Conservation (phyloP, 2,113 vertebrate genomes). For the Axis porcinus region DNA sequence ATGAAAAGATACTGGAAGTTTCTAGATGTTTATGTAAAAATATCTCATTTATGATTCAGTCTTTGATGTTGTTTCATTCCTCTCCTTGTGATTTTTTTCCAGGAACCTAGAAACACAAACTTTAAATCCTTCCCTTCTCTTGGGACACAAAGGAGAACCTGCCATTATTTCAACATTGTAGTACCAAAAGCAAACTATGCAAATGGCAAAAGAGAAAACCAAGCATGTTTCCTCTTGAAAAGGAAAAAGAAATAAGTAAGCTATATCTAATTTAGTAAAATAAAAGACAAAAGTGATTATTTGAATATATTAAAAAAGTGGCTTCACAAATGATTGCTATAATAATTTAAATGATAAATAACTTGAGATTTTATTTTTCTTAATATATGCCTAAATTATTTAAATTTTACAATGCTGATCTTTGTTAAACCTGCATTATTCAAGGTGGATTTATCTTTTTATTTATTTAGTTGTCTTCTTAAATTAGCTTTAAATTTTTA, state of each 20-base stretch:
- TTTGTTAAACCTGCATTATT: background rate
- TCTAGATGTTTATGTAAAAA: background rate
- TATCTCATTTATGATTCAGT: background rate
- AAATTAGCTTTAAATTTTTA: background rate
- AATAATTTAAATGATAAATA: background rate
- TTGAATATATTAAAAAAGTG: background rate
- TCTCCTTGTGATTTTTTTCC: background rate
- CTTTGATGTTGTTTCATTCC: background rate
- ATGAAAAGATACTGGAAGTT: background rate
- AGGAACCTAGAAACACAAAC: too few species aligned
- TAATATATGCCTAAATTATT: background rate
- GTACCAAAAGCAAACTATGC: background rate
- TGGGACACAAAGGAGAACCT: background rate
- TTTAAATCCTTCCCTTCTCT: background rate
- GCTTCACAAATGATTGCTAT: background rate
- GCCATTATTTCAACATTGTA: background rate
- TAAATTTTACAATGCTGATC: background rate
- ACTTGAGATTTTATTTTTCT: background rate
- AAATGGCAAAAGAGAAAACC: background rate
- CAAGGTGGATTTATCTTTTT: background rate
- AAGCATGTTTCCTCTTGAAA: background rate
- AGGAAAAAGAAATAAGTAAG: background rate
- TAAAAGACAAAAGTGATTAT: background rate
- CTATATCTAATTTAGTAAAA: background rate
- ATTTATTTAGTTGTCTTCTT: background rate